Percentiles rank a stretch among this genome's conserved stretches.
phyloP scores from a whole-genome alignment of 1,140 invertebrate genomes.

The Globodera rostochiensis region DNA sequence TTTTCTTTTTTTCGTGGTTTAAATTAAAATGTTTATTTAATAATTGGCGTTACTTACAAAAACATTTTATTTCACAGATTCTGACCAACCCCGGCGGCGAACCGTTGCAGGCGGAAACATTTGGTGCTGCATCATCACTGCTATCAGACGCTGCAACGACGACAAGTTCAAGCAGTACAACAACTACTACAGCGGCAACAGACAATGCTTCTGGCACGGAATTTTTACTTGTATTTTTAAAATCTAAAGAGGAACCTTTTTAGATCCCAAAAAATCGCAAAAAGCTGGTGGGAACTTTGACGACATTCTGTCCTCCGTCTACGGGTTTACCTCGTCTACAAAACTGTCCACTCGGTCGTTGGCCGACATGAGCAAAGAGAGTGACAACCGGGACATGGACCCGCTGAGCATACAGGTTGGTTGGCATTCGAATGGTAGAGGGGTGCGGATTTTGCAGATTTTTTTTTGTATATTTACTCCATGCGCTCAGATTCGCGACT shows the following conservation, averaged over 20 bases:
- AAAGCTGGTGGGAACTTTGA: constrained; percentile 43
- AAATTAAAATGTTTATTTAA: no score
- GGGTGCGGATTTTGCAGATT: no score
- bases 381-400: constrained; percentile 54
- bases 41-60: no score
- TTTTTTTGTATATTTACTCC: background rate
- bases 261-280: background rate
- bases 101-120: background rate
- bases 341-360: constrained; percentile 49
- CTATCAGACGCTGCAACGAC: background rate
- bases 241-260: background rate
- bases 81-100: background rate
- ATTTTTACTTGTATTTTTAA: background rate
- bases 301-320: constrained; percentile 49
- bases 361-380: constrained; percentile 50
- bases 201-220: background rate
- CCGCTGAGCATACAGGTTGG: constrained; percentile 44
- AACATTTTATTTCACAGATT: no score
- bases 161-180: background rate
- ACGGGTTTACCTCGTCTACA: constrained; percentile 51
- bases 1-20: no score
- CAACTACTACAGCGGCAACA: background rate
- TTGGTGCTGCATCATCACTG: no score
- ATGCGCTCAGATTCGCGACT: constrained; percentile 72
- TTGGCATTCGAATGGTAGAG: no score